Base-by-base conservation (phyloP, 1,140 invertebrate genomes). In the Nomia melanderi region DNA sequence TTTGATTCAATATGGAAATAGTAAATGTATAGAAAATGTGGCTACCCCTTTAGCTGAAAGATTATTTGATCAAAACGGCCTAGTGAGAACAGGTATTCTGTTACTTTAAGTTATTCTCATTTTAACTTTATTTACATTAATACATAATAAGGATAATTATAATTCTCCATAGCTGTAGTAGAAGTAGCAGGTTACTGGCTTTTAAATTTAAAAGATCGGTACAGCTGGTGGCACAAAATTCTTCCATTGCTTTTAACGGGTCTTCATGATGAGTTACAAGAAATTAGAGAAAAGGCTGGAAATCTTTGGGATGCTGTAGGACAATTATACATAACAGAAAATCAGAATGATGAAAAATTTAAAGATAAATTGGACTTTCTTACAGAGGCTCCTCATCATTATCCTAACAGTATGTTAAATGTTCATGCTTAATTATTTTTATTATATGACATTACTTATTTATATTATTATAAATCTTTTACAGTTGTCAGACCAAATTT, bases 241-340 rank as follows among this genome's bases (percentile, higher is more conserved):
- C 91, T 97, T 36, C 96, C 96, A 0, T 84, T 97, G 11, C 91
- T 97, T 6, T 86, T 97, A n/a, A 96, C 96, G 56, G 94, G 95
- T 86, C 90, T 96, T 2, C 94, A 94, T 82, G 96, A 97, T 92
- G 95, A 96, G 75, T 93, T 95, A 3, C 90, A 92, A 47, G 94
- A 95, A 53, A 95, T 96, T 20, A 90, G 93, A 54, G 85, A 91
- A 39, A 88, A 93, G 84, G 94, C 95, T 41, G 85, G 91, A 36
- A 85, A 92, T 6, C 86, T 96, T 6, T 97, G 96, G 96, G 88
- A 94, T 59, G 89, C 93, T 88, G 94, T 94, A 56, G 96, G 96
- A 63, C 79, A 93, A 36, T 94, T 94, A 56, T 97, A 95, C 90
- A 92, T 95, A 67, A 88, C 94, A 60, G 96, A 97, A 90, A 97